Conservation (phyloP, 2,888 invertebrate genomes). For the Aelia acuminata region DNA sequence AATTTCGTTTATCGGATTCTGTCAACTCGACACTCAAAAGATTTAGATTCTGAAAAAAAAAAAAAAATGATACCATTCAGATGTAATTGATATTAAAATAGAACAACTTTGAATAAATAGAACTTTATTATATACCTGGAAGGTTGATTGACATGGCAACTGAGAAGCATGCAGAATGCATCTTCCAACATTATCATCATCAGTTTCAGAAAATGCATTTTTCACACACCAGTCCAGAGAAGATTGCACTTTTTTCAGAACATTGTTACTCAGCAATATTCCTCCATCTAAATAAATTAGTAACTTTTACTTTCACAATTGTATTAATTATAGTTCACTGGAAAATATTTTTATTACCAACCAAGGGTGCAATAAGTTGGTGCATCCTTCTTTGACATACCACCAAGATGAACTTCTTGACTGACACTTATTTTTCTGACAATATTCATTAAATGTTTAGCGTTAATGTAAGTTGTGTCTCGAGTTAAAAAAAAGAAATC, state of each 20-base stretch:
- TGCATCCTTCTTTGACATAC: slow-evolving; percentile 72
- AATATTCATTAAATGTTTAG: slow-evolving; percentile 79
- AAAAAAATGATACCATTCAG: slow-evolving; percentile 17
- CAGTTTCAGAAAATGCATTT: slow-evolving; percentile 85
- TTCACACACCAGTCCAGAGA: slow-evolving; percentile 92
- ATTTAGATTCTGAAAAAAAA: slow-evolving; percentile 55
- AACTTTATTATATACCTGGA: slow-evolving; percentile 71
- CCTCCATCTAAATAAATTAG: slow-evolving; percentile 80
- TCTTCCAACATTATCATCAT: slow-evolving; percentile 90
- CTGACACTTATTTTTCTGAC: slow-evolving; percentile 86
- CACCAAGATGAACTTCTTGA: slow-evolving; percentile 88
- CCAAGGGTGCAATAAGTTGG: slow-evolving; percentile 80
- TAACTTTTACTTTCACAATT: slow-evolving; percentile 17
- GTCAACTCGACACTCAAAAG: slow-evolving; percentile 43
- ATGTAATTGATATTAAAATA: neutral
- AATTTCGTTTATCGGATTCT: slow-evolving; percentile 42
- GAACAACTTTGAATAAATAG: neutral
- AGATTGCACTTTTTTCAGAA: slow-evolving; percentile 82
- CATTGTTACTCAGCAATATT: slow-evolving; percentile 88
- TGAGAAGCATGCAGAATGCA: slow-evolving; percentile 83
- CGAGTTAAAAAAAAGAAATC: slow-evolving; percentile 93
- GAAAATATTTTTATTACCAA: slow-evolving; percentile 67
- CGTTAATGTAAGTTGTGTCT: slow-evolving; percentile 89
- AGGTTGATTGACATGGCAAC: slow-evolving; percentile 73
- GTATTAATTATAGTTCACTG: neutral